Evolutionary conservation across 2,888 invertebrate species (phyloP), one percentile per base, ranked within the genome.

Genomic region (Ischnura elegans): DNA sequence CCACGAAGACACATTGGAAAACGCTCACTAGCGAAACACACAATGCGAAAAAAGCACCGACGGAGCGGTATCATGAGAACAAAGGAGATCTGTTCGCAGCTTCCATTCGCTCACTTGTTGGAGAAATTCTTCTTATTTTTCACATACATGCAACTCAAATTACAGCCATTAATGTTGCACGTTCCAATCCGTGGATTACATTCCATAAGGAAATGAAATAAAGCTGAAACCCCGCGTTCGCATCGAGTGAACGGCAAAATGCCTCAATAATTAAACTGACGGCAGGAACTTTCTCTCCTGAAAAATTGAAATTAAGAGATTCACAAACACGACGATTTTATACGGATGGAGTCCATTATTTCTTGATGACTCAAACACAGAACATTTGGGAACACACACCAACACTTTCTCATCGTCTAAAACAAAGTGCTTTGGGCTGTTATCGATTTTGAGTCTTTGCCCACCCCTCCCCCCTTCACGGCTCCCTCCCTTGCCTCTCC

Each of bases 371-470:
- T 29, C 76, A 36, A 76, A 36, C 36, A 76, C 2, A 13, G 2
- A 29, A 36, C 29, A 16, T 10, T 36, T 47, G 51, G 90, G 90
- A 90, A 66, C 61, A 66, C 61, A 90, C 42, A 55, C 90, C 42
- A 16, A 29, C 16, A 90, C 42, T 43, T 25, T 43, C 61, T 45
- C 90, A 90, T 90, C 66, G 90, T 66, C 61, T 66, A 66, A n/a
- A 90, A 90, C 61, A 61, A 90, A 66, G 90, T 66, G 61, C 61
- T 90, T 90, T 90, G 61, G 61, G 55, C 61, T 90, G 43, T 61
- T 90, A 90, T 90, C 61, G 90, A 90, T 90, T 61, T 61, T n/a
- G 86, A 43, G 45, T 45, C n/a, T 43, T 36, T 43, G 10, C 85
- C 25, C 86, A 1, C 10, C 43, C 46, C n/a, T 46, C 86, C 45